Evolutionary conservation across 2,888 invertebrate species (phyloP).

Genomic region (Pilophorus perplexus): DNA sequence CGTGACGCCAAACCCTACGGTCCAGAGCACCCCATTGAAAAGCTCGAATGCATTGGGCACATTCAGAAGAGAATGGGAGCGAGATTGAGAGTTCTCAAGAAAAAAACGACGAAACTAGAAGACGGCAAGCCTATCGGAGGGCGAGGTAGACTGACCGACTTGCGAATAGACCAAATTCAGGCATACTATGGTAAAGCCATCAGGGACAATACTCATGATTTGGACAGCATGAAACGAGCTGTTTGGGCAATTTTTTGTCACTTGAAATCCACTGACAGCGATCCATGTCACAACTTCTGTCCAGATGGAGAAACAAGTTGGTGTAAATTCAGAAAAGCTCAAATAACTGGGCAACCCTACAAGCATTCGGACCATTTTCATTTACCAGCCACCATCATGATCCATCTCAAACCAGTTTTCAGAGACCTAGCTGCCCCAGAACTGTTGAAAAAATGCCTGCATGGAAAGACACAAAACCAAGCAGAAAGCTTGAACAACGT

Average conservation of each 20-base stretch:
- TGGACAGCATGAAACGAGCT: too few species aligned
- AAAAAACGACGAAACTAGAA: background rate
- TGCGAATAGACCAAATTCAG: too few species aligned
- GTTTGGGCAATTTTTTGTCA: slow-evolving; percentile 10
- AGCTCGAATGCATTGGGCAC: too few species aligned
- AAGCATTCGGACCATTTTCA: background rate
- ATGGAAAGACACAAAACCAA: too few species aligned
- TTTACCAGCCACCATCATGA: slow-evolving; percentile 17
- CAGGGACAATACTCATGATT: too few species aligned
- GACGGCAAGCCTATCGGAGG: slow-evolving; percentile 17
- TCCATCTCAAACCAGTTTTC: slow-evolving; percentile 4
- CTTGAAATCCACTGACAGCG: slow-evolving; percentile 2
- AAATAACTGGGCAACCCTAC: background rate
- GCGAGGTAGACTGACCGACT: slow-evolving; percentile 5
- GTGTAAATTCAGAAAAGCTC: slow-evolving; percentile 18
- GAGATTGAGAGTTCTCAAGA: background rate
- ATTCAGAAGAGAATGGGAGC: slow-evolving; percentile 12
- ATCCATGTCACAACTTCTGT: too few species aligned
- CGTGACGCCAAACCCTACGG: too few species aligned
- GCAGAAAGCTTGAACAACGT: too few species aligned
- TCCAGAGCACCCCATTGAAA: too few species aligned
- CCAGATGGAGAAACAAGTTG: background rate
- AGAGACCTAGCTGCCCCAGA: too few species aligned
- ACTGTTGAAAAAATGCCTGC: too few species aligned
- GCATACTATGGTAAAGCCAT: slow-evolving; percentile 11